Percentiles rank a stretch among this genome's conserved stretches.
phyloP scores from a whole-genome alignment of 2,888 invertebrate genomes.

The Julus scanicus region DNA sequence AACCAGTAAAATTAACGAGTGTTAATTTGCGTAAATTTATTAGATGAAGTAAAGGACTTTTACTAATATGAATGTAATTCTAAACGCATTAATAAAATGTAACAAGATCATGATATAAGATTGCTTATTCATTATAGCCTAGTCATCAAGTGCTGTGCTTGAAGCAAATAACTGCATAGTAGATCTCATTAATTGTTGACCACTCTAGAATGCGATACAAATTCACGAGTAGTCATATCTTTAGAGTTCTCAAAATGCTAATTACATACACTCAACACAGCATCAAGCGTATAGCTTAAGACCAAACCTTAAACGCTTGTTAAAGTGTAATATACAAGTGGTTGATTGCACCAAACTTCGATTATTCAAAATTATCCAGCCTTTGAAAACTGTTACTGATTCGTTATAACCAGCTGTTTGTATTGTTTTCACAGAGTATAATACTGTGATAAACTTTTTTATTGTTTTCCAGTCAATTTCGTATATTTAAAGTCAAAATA shows the following conservation, averaged over 20 bases:
- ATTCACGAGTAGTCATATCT: neutral
- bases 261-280: too few species aligned
- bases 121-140: neutral
- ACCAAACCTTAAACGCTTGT: too few species aligned
- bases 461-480: too few species aligned
- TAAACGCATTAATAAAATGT: constrained; percentile 4
- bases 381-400: too few species aligned
- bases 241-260: neutral
- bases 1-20: constrained; percentile 12
- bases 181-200: neutral
- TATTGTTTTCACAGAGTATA: too few species aligned
- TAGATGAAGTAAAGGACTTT: neutral
- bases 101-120: neutral
- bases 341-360: too few species aligned
- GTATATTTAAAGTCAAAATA: too few species aligned
- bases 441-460: too few species aligned
- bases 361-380: too few species aligned
- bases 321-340: too few species aligned
- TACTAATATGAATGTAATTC: neutral
- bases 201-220: neutral
- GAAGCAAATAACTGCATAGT: neutral
- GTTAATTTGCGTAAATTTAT: neutral
- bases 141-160: neutral
- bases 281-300: too few species aligned
- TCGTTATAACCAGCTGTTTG: too few species aligned